Conservation (phyloP, 2,113 vertebrate genomes). For the Chaetodon trifascialis region DNA sequence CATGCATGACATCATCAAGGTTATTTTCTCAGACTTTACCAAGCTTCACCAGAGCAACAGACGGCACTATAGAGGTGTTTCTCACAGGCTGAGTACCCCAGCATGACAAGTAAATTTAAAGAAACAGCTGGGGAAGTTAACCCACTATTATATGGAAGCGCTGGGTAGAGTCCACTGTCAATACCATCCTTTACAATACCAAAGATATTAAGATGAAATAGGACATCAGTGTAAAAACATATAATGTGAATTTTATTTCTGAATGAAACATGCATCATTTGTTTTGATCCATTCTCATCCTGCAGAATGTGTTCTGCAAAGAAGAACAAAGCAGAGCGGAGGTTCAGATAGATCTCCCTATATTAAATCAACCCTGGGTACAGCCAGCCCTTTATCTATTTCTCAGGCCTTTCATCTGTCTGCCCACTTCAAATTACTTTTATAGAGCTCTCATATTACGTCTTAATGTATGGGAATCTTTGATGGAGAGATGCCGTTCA, state of each 20-base stretch:
- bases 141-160: neutral
- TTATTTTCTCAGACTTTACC: neutral
- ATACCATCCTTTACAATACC: neutral
- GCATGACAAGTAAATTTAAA: neutral
- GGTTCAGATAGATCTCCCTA: slow-evolving; percentile 4
- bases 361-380: slow-evolving; percentile 22
- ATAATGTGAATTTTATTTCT: neutral
- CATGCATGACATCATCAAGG: neutral
- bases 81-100: neutral
- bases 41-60: neutral
- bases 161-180: neutral
- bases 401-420: slow-evolving; percentile 15
- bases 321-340: slow-evolving; percentile 5
- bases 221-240: too few relatives aligned
- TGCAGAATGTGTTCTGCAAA: slow-evolving; percentile 31
- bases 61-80: neutral
- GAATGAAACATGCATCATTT: neutral
- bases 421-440: slow-evolving; percentile 15
- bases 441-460: slow-evolving; percentile 16
- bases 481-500: slow-evolving; percentile 27
- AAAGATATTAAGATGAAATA: neutral
- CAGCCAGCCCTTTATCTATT: slow-evolving; percentile 22
- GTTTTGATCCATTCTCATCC: neutral
- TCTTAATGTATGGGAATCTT: slow-evolving; percentile 40
- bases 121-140: neutral